Evolutionary conservation across 2,888 invertebrate genomes (phyloP).

Genomic region (Scrobipalpa atriplicella): DNA sequence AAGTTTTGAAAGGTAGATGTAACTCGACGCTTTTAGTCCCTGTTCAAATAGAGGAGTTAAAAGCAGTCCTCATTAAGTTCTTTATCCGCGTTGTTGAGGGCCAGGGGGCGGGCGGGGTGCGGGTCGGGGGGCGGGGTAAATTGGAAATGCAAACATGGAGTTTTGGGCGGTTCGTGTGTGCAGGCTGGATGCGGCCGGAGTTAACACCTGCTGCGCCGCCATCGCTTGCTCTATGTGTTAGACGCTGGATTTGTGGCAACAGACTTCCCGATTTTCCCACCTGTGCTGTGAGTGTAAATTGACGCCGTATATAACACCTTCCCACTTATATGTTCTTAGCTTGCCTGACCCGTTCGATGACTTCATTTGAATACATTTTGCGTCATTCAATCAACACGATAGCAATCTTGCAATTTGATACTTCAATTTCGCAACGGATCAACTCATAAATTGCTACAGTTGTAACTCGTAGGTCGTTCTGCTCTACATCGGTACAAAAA

Average conservation of each 20-base stretch:
- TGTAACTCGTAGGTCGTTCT: conserved; percentile 6
- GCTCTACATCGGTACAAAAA: conserved; percentile 37
- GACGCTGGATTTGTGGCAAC: conserved; percentile 51
- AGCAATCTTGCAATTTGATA: conserved; percentile 3
- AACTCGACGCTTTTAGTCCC: conserved; percentile 64
- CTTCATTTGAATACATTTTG: conserved; percentile 27
- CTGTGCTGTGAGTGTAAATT: conserved; percentile 56
- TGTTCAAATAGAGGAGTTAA: conserved; percentile 57
- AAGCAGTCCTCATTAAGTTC: conserved; percentile 52
- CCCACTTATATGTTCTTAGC: conserved; percentile 24
- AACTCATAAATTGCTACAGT: conserved; percentile 7
- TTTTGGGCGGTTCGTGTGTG: conserved; percentile 79
- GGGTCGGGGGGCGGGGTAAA: conserved; percentile 50
- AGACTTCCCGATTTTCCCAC: conserved; percentile 57
- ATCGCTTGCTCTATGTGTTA: conserved; percentile 62
- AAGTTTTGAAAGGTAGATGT: conserved; percentile 40
- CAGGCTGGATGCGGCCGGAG: conserved; percentile 53
- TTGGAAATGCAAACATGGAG: conserved; percentile 65
- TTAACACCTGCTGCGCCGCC: conserved; percentile 76
- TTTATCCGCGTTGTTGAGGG: conserved; percentile 56
- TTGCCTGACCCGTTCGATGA: conserved; percentile 16
- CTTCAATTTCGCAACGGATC: conserved; percentile 11
- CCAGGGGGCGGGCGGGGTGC: not conserved
- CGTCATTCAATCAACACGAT: not conserved
- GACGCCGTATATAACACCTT: conserved; percentile 47